A percentile compares a stretch with the other conserved stretches of the same genome.
phyloP scores from a whole-genome alignment of 2,797 vertebrate genomes.

The Decapterus maruadsi region DNA sequence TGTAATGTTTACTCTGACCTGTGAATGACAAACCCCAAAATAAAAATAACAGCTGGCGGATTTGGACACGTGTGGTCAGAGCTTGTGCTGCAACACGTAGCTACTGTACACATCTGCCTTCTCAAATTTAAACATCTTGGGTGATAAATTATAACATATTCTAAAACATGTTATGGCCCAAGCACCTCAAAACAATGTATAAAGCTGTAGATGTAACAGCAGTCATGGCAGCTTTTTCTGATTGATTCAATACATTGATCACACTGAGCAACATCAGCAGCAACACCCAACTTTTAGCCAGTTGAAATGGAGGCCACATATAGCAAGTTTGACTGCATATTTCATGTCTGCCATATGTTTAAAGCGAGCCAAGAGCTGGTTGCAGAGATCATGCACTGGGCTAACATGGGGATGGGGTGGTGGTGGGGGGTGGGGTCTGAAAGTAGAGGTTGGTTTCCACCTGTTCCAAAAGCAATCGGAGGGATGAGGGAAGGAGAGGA shows the following conservation, averaged over 20 bases:
- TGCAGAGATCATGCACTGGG: background rate
- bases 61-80: constrained; percentile 38
- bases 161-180: background rate
- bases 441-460: constrained; percentile 53
- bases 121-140: background rate
- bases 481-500: background rate
- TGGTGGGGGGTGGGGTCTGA: background rate
- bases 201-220: background rate
- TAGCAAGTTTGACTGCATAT: constrained; percentile 17
- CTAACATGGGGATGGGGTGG: background rate
- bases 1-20: constrained; percentile 69
- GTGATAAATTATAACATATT: background rate
- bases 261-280: constrained; percentile 12
- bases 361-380: background rate
- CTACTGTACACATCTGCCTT: background rate
- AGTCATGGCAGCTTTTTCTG: constrained; percentile 10
- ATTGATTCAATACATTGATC: background rate
- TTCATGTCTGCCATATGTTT: background rate
- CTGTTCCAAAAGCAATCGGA: constrained; percentile 57
- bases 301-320: background rate
- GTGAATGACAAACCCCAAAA: constrained; percentile 69
- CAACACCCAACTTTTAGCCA: constrained; percentile 40
- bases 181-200: background rate
- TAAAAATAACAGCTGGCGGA: constrained; percentile 68
- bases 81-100: constrained; percentile 18